Conservation (phyloP, 2,888 invertebrate genomes). For the Antheraea assamensis region DNA sequence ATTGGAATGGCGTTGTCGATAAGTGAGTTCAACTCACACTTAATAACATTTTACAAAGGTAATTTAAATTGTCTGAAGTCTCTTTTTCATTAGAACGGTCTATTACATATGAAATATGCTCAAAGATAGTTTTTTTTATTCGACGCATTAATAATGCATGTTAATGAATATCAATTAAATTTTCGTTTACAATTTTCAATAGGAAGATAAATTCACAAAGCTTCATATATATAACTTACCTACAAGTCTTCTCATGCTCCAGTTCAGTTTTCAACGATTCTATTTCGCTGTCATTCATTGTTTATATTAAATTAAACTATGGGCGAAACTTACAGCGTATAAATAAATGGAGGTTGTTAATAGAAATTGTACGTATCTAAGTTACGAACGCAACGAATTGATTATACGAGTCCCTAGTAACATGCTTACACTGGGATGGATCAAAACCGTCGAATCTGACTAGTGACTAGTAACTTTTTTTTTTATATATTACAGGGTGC, state of each 20-base stretch:
- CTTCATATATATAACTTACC: conserved; percentile 51
- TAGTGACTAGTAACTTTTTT: neutral
- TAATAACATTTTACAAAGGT: too few relatives aligned
- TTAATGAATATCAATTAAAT: neutral
- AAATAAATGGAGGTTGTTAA: conserved; percentile 27
- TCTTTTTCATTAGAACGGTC: too few relatives aligned
- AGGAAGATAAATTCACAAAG: too few relatives aligned
- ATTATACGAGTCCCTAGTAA: conserved; percentile 24
- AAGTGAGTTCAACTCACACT: too few relatives aligned
- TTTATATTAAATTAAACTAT: conserved; percentile 24
- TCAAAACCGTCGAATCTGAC: neutral
- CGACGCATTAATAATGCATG: neutral
- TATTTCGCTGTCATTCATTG: conserved; percentile 74
- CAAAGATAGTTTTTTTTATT: neutral
- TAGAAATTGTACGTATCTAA: conserved; percentile 18
- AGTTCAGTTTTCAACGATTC: conserved; percentile 72
- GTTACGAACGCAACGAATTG: conserved; percentile 20
- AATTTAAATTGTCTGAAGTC: too few relatives aligned
- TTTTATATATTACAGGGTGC: too few relatives aligned
- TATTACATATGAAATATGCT: too few relatives aligned
- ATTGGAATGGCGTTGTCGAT: too few relatives aligned
- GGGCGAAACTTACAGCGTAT: conserved; percentile 23
- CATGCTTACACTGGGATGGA: neutral
- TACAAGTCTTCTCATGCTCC: conserved; percentile 74
- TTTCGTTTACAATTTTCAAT: too few relatives aligned